Evolutionary conservation across 2,113 vertebrate genomes (phyloP).

Genomic region (Salvelinus fontinalis): DNA sequence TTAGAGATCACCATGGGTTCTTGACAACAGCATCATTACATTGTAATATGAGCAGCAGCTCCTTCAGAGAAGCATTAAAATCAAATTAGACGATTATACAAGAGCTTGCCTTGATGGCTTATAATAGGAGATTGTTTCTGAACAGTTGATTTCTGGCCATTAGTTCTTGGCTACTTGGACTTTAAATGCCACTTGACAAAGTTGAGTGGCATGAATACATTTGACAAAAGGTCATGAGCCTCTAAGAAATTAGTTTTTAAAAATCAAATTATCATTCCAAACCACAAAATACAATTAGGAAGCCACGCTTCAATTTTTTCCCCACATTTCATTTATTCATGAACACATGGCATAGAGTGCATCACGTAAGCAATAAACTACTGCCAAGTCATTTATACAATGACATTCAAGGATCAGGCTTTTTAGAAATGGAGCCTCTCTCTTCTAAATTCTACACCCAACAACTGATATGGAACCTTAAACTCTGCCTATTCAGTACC

Average conservation of each 20-base stretch:
- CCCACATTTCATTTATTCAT: slow-evolving; percentile 47
- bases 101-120: slow-evolving; percentile 69
- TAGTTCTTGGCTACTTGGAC: slow-evolving; percentile 67
- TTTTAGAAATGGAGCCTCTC: slow-evolving; percentile 56
- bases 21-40: slow-evolving; percentile 80
- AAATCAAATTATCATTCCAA: slow-evolving; percentile 70
- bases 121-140: slow-evolving; percentile 58
- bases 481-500: not conserved
- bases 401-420: slow-evolving; percentile 74
- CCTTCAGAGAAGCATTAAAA: slow-evolving; percentile 80
- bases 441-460: slow-evolving; percentile 58
- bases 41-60: slow-evolving; percentile 74
- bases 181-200: slow-evolving; percentile 76
- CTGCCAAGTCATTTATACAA: slow-evolving; percentile 58
- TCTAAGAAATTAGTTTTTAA: slow-evolving; percentile 72
- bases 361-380: slow-evolving; percentile 67
- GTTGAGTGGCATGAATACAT: slow-evolving; percentile 65
- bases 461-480: slow-evolving; percentile 31
- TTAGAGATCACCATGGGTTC: slow-evolving; percentile 73
- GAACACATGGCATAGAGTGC: slow-evolving; percentile 59
- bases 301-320: slow-evolving; percentile 41
- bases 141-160: slow-evolving; percentile 66
- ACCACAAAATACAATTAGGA: slow-evolving; percentile 51
- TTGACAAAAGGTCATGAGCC: slow-evolving; percentile 76
- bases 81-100: slow-evolving; percentile 76